Percentiles rank a stretch among this genome's conserved stretches.
These are phyloP conservation scores for Gymnocephalus cernua DNA, from an alignment of 2,113 vertebrate genomes.

Conservation along the genomic window DNA sequence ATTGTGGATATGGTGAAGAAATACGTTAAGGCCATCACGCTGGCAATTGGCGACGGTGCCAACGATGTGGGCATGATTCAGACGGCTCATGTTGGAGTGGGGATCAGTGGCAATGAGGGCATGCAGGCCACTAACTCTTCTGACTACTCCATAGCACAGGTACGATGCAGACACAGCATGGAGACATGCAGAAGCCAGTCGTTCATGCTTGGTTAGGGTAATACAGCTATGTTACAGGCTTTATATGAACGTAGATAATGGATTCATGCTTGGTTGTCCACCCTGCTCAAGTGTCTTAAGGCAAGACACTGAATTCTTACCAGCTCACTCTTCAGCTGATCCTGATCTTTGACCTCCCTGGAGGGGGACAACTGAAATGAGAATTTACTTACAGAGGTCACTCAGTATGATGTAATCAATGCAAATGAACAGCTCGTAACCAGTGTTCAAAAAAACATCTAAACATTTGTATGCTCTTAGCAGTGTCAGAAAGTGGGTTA, in stretches of 20 bases:
- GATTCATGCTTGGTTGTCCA: conserved; percentile 2
- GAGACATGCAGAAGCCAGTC: conserved; percentile 7
- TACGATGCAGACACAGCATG: conserved; percentile 64
- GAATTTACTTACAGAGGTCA: conserved; percentile 28
- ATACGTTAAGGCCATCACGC: conserved; percentile 96
- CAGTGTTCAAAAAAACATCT: not conserved
- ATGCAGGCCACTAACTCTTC: conserved; percentile 99
- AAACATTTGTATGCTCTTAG: not conserved
- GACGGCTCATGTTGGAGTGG: conserved; percentile 96
- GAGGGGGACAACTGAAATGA: conserved; percentile 22
- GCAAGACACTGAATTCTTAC: conserved; percentile 32
- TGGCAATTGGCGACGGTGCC: conserved; percentile 97
- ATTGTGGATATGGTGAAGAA: conserved; percentile 99
- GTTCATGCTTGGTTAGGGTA: not conserved
- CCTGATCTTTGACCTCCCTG: conserved; percentile 57
- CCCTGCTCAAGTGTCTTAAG: conserved; percentile 12
- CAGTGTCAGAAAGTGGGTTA: not conserved
- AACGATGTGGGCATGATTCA: conserved; percentile 99
- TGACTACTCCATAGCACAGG: conserved; percentile 98
- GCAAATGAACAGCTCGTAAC: not conserved
- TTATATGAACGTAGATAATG: conserved; percentile 10
- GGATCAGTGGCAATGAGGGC: conserved; percentile 98
- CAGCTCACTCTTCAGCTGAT: conserved; percentile 5
- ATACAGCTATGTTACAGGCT: conserved; percentile 15
- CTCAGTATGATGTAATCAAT: conserved; percentile 35